Evolutionary conservation across 2,888 invertebrate genomes (phyloP), one percentile per base, ranked within the genome.

Genomic region (Dexiosoma caninum): DNA sequence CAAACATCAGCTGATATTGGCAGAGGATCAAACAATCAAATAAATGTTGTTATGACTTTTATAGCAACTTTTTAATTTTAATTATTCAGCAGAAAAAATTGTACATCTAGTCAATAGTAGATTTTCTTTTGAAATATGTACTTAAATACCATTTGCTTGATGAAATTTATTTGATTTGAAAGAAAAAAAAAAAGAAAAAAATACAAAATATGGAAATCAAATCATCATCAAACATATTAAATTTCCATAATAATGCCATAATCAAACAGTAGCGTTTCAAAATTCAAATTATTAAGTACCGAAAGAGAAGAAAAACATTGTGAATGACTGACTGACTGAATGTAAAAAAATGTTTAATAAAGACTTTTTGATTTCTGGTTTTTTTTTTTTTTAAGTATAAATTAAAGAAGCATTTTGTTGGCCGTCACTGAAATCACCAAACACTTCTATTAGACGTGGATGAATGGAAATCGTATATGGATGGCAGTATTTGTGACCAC

Each of bases 251-350:
- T 72, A 77, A 75, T 72, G 62, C 62, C 69, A 69, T 69, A 71
- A 72, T 71, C 75, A 57, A 82, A 75, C 75, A 82, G 78, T 75
- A 82, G 78, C 81, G 75, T 74, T 75, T 78, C 55, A 70, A 66
- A 70, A 51, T 69, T 72, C 60, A 67, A 72, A 51, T 30, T 35
- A 66, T 46, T 19, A 23, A 40, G 35, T 32, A 30, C 32, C 49
- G 55, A n/a, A 32, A 44, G 42, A 9, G 44, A 19, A 23, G 14
- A 57, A 57, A 57, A 27, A 49, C 23, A 6, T 4, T n/a, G 21
- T 44, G 60, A 44, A 59, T 76, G 64, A 51, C 49, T 72, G 53
- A 74, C 71, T 75, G 40, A 35, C 51, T n/a, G n/a, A n/a, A n/a
- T n/a, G n/a, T n/a, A 66, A 80, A 53, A 69, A 67, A 62, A 77